phyloP scores from a whole-genome alignment of 2,797 vertebrate species.

The Carcharodon carcharias region DNA sequence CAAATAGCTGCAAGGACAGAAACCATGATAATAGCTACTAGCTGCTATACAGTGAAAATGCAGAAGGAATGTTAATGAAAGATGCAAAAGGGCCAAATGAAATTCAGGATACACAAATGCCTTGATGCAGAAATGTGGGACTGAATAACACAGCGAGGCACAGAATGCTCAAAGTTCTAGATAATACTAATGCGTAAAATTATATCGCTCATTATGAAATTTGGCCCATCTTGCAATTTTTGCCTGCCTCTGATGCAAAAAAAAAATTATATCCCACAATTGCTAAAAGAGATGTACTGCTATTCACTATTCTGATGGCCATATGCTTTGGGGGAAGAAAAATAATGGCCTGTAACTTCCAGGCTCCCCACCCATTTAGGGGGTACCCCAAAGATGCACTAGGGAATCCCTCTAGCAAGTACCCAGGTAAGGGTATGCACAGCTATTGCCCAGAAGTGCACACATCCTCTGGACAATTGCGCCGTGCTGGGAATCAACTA shows the following conservation, averaged over 20 bases:
- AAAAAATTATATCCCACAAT: slow-evolving; percentile 51
- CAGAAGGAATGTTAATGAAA: neutral
- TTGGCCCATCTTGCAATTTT: slow-evolving; percentile 42
- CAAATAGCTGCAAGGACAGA: neutral
- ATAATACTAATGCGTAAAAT: neutral
- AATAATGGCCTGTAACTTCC: too few relatives aligned
- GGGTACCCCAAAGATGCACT: too few relatives aligned
- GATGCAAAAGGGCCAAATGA: slow-evolving; percentile 37
- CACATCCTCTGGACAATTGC: too few relatives aligned
- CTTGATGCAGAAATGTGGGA: slow-evolving; percentile 40
- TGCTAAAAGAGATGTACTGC: slow-evolving; percentile 42
- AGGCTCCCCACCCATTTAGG: too few relatives aligned
- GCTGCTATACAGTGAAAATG: slow-evolving; percentile 30
- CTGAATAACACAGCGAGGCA: neutral
- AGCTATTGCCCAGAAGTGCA: too few relatives aligned
- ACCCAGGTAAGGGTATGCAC: too few relatives aligned
- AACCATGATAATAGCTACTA: slow-evolving; percentile 43
- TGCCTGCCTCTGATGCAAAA: slow-evolving; percentile 45
- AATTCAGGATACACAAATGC: slow-evolving; percentile 38
- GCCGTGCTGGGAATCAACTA: too few relatives aligned
- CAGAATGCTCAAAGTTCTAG: too few relatives aligned
- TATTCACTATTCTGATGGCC: too few relatives aligned
- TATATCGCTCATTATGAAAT: slow-evolving; percentile 46
- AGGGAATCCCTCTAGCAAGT: too few relatives aligned
- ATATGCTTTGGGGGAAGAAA: too few relatives aligned